Evolutionary conservation across 2,113 vertebrate species (phyloP).

Genomic region (Notechis scutatus): DNA sequence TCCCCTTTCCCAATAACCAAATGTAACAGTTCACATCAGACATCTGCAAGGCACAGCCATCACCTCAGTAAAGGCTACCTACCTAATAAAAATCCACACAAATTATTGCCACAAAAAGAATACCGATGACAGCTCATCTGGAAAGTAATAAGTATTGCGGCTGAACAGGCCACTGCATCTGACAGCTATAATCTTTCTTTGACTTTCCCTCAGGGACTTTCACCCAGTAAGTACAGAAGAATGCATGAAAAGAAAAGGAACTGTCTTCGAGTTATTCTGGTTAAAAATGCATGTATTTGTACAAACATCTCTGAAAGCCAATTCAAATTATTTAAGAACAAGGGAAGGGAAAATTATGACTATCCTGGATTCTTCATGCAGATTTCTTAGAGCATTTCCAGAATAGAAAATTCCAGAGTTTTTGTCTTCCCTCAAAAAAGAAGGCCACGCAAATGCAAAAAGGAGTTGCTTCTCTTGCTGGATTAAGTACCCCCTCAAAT

Average conservation of each 20-base stretch:
- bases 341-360: background rate
- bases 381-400: background rate
- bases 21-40: background rate
- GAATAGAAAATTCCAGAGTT: background rate
- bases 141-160: rapidly evolving
- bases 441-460: background rate
- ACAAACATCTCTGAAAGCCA: background rate
- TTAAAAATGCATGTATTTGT: background rate
- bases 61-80: background rate
- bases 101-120: background rate
- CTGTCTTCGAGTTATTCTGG: rapidly evolving
- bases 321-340: rapidly evolving
- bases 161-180: background rate
- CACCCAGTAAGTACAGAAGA: background rate
- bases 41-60: background rate
- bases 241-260: background rate
- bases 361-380: background rate
- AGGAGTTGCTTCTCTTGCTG: background rate
- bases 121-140: background rate
- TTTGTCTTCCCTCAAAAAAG: background rate
- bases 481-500: background rate
- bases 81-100: background rate
- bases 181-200: background rate
- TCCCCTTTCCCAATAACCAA: constrained; percentile 1
- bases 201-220: rapidly evolving